Evolutionary conservation across 2,113 vertebrate species (phyloP), one percentile per base, ranked within the genome.

Genomic region (Lynx canadensis): DNA sequence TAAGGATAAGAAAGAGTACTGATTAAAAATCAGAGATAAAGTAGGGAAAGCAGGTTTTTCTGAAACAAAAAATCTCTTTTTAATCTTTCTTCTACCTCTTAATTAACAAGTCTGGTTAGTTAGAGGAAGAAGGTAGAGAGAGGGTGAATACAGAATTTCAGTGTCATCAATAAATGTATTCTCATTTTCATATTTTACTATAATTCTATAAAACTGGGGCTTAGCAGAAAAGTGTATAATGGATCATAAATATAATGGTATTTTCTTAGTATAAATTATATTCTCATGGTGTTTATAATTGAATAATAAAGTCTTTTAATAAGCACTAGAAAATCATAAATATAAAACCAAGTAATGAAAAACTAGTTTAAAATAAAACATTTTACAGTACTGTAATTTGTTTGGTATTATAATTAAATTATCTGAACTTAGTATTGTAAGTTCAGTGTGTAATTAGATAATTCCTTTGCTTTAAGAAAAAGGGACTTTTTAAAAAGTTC

Each of bases 331-430:
- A 93, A 96, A 94, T 60, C 2, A 36, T 86, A 91, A 91, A 36
- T 69, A 41, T 96, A 76, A 96, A 94, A 38, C 55, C 48, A 95
- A 93, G 33, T 81, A 91, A 95, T 96, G 33, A 94, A 93, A 93
- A 91, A 60, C 23, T 80, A 86, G 25, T 78, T 93, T 82, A 94
- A 95, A 95, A 88, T 8, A n/a, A 96, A 71, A 55, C 15, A 76
- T 1, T 86, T 94, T 55, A 84, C 73, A 94, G 33, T 89, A 60
- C 29, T 68, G 7, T 60, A 93, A 86, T 97, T 69, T 84, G 16
- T 87, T 95, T 95, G 63, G 18, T 76, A 85, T 91, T 41, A 95
- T 95, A 97, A 97, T 96, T 97, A 96, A 94, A 84, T 93, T 95
- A 94, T 84, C 31, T 96, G 76, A 96, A 86, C 52, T 85, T 88